phyloP scores from a whole-genome alignment of 2,797 vertebrate species.

The Denticeps clupeoides region DNA sequence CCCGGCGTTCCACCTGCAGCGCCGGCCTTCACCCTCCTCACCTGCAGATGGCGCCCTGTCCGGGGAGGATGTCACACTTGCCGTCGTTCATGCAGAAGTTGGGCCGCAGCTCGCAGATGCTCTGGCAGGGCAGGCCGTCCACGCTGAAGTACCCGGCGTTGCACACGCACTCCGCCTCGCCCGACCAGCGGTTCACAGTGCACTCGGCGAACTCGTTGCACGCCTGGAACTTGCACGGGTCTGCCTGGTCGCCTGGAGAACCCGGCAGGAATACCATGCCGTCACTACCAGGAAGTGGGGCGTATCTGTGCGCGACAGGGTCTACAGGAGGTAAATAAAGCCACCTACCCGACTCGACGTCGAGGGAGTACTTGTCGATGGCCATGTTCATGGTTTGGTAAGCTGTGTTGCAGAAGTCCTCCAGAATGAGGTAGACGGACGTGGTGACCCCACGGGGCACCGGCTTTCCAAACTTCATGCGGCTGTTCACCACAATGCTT shows the following conservation, averaged over 20 bases:
- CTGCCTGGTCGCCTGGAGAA: conserved; percentile 74
- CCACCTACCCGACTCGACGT: conserved; percentile 81
- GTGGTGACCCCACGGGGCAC: conserved; percentile 71
- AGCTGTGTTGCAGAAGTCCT: conserved; percentile 84
- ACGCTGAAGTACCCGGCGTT: conserved; percentile 77
- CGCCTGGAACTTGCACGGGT: conserved; percentile 91
- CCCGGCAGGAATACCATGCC: too few relatives aligned
- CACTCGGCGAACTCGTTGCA: conserved; percentile 86
- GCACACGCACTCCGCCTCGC: conserved; percentile 85
- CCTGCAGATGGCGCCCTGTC: conserved; percentile 26
- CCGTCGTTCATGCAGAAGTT: conserved; percentile 89
- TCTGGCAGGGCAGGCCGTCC: conserved; percentile 80
- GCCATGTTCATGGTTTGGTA: conserved; percentile 88
- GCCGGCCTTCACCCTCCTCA: conserved; percentile 10
- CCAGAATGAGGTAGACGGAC: conserved; percentile 79
- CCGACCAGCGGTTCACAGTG: conserved; percentile 74
- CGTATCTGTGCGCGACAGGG: too few relatives aligned
- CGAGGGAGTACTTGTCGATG: conserved; percentile 87
- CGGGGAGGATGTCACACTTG: conserved; percentile 75
- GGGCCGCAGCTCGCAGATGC: conserved; percentile 71
- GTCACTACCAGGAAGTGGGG: too few relatives aligned
- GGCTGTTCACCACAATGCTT: conserved; percentile 90
- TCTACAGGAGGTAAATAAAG: too few relatives aligned
- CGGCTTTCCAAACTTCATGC: conserved; percentile 79
- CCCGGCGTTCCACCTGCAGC: not conserved